These are phyloP conservation scores for Cenopis cana DNA, from an alignment of 2,888 invertebrate species.

Conservation along the genomic window DNA sequence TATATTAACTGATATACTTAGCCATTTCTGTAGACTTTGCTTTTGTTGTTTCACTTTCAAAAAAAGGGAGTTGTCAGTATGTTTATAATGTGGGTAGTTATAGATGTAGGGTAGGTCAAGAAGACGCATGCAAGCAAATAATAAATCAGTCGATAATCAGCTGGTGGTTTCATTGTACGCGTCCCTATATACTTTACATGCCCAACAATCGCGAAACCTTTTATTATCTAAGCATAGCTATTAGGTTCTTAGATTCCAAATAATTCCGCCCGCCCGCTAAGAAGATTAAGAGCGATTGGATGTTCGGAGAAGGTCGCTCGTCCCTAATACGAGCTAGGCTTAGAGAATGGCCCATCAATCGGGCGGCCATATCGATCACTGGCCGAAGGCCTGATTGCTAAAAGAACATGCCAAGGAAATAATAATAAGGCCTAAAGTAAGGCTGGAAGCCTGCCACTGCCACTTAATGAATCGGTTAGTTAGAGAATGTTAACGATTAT, in stretches of 20 bases:
- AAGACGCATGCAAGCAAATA: no score
- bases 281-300: constrained; percentile 84
- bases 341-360: constrained; percentile 74
- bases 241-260: constrained; percentile 78
- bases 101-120: no score
- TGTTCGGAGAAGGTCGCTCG: constrained; percentile 75
- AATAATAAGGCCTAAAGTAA: background rate
- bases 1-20: no score
- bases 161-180: no score
- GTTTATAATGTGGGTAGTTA: no score
- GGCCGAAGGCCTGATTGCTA: constrained; percentile 49
- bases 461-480: no score
- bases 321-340: constrained; percentile 69
- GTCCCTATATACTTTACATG: no score
- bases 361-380: constrained; percentile 67
- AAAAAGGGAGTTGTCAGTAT: no score
- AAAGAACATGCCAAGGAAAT: constrained; percentile 15
- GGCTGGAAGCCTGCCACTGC: background rate
- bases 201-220: constrained; percentile 72
- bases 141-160: no score
- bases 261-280: constrained; percentile 78
- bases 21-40: no score
- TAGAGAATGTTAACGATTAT: no score
- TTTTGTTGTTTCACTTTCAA: no score
- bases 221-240: constrained; percentile 76